Evolutionary conservation across 1,140 invertebrate genomes (phyloP).

Genomic region (Temnothorax nylanderi): DNA sequence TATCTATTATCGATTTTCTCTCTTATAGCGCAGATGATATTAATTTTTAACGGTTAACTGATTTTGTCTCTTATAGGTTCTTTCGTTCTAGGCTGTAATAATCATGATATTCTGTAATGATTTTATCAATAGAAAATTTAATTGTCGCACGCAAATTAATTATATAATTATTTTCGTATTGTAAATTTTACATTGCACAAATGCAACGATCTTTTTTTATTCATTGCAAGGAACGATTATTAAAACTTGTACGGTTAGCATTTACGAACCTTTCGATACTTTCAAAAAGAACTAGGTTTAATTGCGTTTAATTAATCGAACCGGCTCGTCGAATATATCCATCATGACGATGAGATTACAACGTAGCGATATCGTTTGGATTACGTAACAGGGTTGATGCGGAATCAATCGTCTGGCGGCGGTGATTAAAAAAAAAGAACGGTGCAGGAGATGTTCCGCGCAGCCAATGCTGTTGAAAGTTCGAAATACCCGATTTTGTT

Average conservation of each 20-base stretch:
- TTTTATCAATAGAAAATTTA: background rate
- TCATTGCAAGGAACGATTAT: background rate
- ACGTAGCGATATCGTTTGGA: conserved; percentile 6
- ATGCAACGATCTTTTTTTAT: background rate
- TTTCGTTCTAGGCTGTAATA: background rate
- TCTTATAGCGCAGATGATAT: background rate
- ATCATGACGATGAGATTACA: conserved; percentile 46
- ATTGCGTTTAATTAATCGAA: conserved; percentile 33
- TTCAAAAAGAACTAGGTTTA: background rate
- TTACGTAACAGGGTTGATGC: conserved; percentile 33
- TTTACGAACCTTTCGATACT: background rate
- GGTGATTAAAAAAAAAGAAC: conserved; percentile 25
- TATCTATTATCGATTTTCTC: background rate
- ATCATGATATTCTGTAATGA: background rate
- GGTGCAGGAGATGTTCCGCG: conserved; percentile 45
- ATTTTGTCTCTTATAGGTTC: background rate
- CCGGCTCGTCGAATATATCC: conserved; percentile 24
- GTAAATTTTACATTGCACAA: background rate
- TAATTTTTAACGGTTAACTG: background rate
- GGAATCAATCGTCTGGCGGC: conserved; percentile 55
- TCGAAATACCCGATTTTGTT: conserved; percentile 61
- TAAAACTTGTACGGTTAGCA: background rate
- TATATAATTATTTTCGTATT: background rate
- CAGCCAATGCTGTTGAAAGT: conserved; percentile 40
- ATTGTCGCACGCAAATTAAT: background rate